phyloP scores from a whole-genome alignment of 2,113 vertebrate species.

The Parotia lawesii region DNA sequence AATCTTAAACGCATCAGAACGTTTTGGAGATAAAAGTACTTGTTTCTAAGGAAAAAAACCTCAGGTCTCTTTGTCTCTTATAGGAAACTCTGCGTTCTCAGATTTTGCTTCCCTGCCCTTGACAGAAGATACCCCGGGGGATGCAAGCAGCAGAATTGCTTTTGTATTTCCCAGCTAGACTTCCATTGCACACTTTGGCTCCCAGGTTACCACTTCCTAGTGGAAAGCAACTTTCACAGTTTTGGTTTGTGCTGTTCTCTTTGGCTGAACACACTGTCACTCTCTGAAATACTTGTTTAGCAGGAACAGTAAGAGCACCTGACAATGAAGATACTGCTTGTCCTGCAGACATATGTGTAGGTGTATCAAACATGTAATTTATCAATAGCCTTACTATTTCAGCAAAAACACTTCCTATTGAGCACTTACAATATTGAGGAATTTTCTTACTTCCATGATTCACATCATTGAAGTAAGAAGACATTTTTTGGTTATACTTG shows the following conservation, averaged over 20 bases:
- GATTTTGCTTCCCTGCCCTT: background rate
- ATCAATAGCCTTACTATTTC: background rate
- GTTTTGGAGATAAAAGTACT: background rate
- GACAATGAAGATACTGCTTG: background rate
- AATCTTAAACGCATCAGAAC: background rate
- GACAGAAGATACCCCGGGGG: background rate
- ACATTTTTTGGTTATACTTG: background rate
- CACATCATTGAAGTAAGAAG: background rate
- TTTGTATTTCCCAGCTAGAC: background rate
- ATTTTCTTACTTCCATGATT: background rate
- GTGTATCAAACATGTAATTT: background rate
- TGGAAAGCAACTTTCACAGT: background rate
- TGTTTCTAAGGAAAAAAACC: background rate
- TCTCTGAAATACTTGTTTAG: background rate
- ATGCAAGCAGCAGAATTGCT: background rate
- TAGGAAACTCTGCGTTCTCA: background rate
- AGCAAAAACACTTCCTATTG: background rate
- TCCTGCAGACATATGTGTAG: background rate
- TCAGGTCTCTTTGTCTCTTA: background rate
- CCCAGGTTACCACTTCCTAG: background rate
- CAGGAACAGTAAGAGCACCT: background rate
- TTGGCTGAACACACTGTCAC: background rate
- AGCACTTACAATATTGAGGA: background rate
- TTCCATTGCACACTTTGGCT: background rate
- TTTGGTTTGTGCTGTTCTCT: background rate